phyloP scores from a whole-genome alignment of 2,113 vertebrate genomes.

The Leptobrachium ailaonicum region DNA sequence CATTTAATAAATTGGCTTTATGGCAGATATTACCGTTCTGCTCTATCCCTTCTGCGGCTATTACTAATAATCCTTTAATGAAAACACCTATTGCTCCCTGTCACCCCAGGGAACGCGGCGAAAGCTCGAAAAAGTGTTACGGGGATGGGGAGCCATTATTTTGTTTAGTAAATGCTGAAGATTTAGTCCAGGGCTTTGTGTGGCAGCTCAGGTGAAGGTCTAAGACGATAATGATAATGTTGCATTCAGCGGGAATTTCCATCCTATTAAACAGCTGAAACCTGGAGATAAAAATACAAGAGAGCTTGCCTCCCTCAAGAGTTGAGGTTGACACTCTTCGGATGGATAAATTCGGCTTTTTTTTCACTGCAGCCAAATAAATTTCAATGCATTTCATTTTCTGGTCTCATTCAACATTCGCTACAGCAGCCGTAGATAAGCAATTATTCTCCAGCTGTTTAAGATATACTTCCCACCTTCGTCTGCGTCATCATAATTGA shows the following conservation, averaged over 20 bases:
- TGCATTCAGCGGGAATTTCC: neutral
- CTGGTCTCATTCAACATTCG: no score
- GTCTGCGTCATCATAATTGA: no score
- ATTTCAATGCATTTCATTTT: no score
- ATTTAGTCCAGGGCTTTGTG: neutral
- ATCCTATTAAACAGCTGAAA: neutral
- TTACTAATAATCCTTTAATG: conserved; percentile 47
- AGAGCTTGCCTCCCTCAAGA: no score
- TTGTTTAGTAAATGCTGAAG: neutral
- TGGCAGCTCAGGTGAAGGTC: conserved; percentile 4
- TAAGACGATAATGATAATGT: conserved; percentile 10
- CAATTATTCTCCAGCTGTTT: no score
- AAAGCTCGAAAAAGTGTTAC: neutral
- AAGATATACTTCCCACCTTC: no score
- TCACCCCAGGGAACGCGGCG: neutral
- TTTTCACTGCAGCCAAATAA: no score
- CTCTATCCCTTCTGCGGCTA: neutral
- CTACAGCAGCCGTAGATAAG: no score
- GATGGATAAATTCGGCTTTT: no score
- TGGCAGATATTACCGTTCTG: conserved; percentile 12
- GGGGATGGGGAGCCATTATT: neutral
- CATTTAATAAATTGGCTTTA: conserved; percentile 32
- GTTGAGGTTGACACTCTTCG: no score
- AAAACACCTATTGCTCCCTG: neutral
- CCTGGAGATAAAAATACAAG: neutral